phyloP scores from a whole-genome alignment of 2,888 invertebrate species.

The Hydropsyche betteni region DNA sequence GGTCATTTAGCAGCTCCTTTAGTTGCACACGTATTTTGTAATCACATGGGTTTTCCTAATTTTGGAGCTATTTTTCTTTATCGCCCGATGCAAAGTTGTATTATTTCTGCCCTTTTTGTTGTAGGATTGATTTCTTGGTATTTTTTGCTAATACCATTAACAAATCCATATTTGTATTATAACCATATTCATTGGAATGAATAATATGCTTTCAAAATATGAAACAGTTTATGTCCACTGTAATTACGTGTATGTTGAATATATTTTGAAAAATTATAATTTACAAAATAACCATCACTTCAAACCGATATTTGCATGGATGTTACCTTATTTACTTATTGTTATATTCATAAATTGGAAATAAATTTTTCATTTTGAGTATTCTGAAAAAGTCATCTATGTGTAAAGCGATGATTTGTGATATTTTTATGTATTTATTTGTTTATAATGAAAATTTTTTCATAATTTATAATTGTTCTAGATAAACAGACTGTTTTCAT shows the following conservation, averaged over 20 bases:
- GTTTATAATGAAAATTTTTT: constrained; percentile 52
- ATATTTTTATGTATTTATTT: neutral
- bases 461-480: neutral
- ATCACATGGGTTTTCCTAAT: constrained; percentile 96
- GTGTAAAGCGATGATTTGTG: neutral
- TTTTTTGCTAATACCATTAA: constrained; percentile 77
- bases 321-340: too few species aligned
- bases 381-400: constrained; percentile 43
- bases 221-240: too few species aligned
- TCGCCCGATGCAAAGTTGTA: constrained; percentile 64
- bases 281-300: too few species aligned
- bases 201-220: neutral
- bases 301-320: too few species aligned
- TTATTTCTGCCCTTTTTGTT: constrained; percentile 75
- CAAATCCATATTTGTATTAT: constrained; percentile 72
- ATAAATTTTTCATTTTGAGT: too few species aligned
- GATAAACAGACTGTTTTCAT: too few species aligned
- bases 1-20: constrained; percentile 90
- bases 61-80: constrained; percentile 68
- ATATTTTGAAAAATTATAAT: too few species aligned
- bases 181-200: constrained; percentile 69
- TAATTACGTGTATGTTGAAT: too few species aligned
- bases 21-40: constrained; percentile 92
- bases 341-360: too few species aligned
- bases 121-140: constrained; percentile 83